Evolutionary conservation across 1,140 invertebrate genomes (phyloP).

Genomic region (Drosophila sp.): DNA sequence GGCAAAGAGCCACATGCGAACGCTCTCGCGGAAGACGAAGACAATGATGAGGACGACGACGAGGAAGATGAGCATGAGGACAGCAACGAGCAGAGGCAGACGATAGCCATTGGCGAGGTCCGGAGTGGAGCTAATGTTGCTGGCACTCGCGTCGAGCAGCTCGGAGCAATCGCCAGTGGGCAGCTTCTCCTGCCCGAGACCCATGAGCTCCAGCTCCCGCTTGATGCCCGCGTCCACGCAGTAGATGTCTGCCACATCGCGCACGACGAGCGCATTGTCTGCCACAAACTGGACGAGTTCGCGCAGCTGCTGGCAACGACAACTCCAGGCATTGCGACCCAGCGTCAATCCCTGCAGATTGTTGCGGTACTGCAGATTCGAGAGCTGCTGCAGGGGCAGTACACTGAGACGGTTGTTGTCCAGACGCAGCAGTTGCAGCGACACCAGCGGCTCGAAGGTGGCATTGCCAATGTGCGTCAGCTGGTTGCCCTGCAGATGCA

Average conservation of each 20-base stretch:
- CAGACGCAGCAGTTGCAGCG: slow-evolving; percentile 91
- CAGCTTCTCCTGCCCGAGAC: slow-evolving; percentile 76
- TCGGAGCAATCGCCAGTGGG: slow-evolving; percentile 83
- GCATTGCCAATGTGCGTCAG: slow-evolving; percentile 91
- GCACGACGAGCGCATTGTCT: slow-evolving; percentile 91
- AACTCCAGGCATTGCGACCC: slow-evolving; percentile 94
- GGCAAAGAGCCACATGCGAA: slow-evolving; percentile 95
- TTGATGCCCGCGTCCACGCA: slow-evolving; percentile 92
- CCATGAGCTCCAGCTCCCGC: slow-evolving; percentile 89
- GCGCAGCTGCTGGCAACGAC: slow-evolving; percentile 94
- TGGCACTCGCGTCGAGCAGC: slow-evolving; percentile 88
- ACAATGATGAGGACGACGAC: slow-evolving; percentile 91
- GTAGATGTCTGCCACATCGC: slow-evolving; percentile 91
- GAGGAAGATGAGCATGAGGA: slow-evolving; percentile 89
- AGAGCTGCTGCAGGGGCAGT: slow-evolving; percentile 73
- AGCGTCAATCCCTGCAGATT: slow-evolving; percentile 90
- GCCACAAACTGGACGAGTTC: slow-evolving; percentile 93
- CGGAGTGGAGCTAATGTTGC: slow-evolving; percentile 89
- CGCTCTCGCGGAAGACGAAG: slow-evolving; percentile 93
- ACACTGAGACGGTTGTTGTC: slow-evolving; percentile 93
- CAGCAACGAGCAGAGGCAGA: slow-evolving; percentile 91
- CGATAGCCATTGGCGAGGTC: slow-evolving; percentile 89
- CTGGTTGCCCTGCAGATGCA: slow-evolving; percentile 94
- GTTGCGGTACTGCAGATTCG: slow-evolving; percentile 69
- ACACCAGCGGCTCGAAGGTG: slow-evolving; percentile 90